phyloP scores from a whole-genome alignment of 2,888 invertebrate genomes.

The Euclidia mi region DNA sequence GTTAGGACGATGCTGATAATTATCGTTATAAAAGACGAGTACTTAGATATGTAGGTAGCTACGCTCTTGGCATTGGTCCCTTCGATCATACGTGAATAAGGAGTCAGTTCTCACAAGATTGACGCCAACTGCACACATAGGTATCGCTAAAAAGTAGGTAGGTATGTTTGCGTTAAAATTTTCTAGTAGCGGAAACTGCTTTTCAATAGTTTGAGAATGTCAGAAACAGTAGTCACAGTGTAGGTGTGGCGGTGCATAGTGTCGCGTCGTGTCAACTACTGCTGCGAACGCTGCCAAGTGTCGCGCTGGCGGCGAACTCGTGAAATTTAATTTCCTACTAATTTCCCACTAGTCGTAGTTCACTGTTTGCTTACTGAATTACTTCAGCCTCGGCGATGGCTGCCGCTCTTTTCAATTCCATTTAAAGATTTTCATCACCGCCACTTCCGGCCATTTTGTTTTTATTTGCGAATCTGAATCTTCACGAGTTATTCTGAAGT shows the following conservation, averaged over 20 bases:
- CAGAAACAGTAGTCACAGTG: too few species aligned
- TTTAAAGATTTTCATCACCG: conserved; percentile 55
- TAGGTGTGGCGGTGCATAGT: not conserved
- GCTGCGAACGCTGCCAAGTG: conserved; percentile 51
- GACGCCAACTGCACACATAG: too few species aligned
- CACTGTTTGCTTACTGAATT: conserved; percentile 54
- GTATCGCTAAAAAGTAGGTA: too few species aligned
- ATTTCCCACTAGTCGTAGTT: conserved; percentile 66
- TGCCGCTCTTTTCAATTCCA: conserved; percentile 52
- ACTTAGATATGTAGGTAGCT: too few species aligned
- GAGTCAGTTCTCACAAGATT: too few species aligned
- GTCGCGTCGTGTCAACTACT: conserved; percentile 25
- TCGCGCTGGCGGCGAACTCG: conserved; percentile 48
- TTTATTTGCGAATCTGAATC: conserved; percentile 34
- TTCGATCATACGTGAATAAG: too few species aligned
- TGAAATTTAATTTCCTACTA: conserved; percentile 77
- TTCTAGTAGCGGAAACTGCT: too few species aligned
- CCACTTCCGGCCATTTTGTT: conserved; percentile 1
- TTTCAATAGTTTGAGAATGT: too few species aligned
- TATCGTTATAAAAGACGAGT: too few species aligned
- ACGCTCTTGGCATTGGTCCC: too few species aligned
- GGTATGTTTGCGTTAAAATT: too few species aligned
- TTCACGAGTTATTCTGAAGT: conserved; percentile 40
- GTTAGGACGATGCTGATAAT: too few species aligned
- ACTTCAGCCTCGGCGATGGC: conserved; percentile 31